Evolutionary conservation across 2,888 invertebrate genomes (phyloP), one percentile per base, ranked within the genome.

Genomic region (Linnaemya tessellans): DNA sequence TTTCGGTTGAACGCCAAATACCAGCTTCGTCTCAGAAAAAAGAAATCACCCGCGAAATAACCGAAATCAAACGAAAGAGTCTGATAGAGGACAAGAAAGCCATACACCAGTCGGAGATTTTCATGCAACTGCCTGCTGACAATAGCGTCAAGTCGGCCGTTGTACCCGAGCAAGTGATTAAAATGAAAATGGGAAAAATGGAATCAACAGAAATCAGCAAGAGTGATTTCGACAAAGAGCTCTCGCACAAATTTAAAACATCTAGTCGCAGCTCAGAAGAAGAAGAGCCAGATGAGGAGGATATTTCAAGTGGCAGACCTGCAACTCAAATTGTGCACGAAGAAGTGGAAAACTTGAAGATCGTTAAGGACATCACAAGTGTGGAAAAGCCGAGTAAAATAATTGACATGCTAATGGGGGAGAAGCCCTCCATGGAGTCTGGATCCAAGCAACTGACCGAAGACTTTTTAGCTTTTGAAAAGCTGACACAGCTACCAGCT

Each of bases 11-110:
- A 91, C 94, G 95, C 89, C 93, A 93, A 78, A 94, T 96, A 88
- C 95, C 96, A 11, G 95, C 96, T 3, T 96, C 96, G 4, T 94
- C 95, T 88, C 96, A 96, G 90, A 95, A 96, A 88, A 95, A 94
- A 88, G 96, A 96, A 93, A 95, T 96, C 54, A 94, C 95, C 49
- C 95, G 95, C 91, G 96, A 96, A 93, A 96, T 96, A 15, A 94
- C 94, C 78, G 94, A 95, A 91, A 95, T 95, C 43, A 95, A 94
- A 90, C 94, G 95, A 67, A 96, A 96, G 93, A 96, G 93, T 75
- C 88, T 93, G 22, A 93, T 93, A 65, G 93, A 93, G 84, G 93
- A 93, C 65, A 93, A 92, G 65, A 92, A 92, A 83, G 93, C 93
- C 0, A 90, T 91, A 22, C 93, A 93, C 43, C 93, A 93, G 81